phyloP scores from a whole-genome alignment of 2,113 vertebrate genomes.

The Pao palembangensis region DNA sequence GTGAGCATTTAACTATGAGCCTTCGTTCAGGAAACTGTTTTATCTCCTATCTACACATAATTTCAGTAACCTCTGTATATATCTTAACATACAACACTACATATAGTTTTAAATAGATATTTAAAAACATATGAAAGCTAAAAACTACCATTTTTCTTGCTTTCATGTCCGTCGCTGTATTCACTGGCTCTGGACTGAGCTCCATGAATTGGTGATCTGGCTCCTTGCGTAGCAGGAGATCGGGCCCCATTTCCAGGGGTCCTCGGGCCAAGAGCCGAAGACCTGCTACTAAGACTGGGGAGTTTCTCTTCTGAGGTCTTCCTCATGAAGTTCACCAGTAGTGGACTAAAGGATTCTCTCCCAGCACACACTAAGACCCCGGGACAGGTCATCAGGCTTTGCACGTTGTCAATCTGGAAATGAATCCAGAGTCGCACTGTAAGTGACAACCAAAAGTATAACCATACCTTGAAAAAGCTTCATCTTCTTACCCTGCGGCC shows the following conservation, averaged over 20 bases:
- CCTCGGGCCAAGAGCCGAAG: constrained; percentile 54
- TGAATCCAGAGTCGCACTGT: neutral
- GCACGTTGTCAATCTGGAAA: constrained; percentile 83
- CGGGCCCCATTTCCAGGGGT: constrained; percentile 59
- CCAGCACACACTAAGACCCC: constrained; percentile 81
- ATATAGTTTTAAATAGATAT: neutral
- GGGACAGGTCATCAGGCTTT: constrained; percentile 79
- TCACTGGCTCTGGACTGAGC: constrained; percentile 65
- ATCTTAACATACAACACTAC: no score
- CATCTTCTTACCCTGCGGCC: constrained; percentile 82
- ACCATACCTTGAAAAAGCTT: neutral
- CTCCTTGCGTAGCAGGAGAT: constrained; percentile 52
- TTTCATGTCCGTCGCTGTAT: constrained; percentile 72
- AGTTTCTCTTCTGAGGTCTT: constrained; percentile 76
- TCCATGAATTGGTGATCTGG: constrained; percentile 53
- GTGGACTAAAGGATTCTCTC: constrained; percentile 79
- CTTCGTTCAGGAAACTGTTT: no score
- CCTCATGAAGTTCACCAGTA: constrained; percentile 68
- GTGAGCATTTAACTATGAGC: no score
- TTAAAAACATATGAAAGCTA: neutral
- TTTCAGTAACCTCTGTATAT: neutral
- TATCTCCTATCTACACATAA: no score
- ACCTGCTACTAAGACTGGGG: constrained; percentile 64
- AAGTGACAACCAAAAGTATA: neutral
- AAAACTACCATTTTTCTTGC: constrained; percentile 69